These are phyloP conservation scores for Balanococcus diminutus DNA, from an alignment of 2,888 invertebrate species.

Conservation along the genomic window DNA sequence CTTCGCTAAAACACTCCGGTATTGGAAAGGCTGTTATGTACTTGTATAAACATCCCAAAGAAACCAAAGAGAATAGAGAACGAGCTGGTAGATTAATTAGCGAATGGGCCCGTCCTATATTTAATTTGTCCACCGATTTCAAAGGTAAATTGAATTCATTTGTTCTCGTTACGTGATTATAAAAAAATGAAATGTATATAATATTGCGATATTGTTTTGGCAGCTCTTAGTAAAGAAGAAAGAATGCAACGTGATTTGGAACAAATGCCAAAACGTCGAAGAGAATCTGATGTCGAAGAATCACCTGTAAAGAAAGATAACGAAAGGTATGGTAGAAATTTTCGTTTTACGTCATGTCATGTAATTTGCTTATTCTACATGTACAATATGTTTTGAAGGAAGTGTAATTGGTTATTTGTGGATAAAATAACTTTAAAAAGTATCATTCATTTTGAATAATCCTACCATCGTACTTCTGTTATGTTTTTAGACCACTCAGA, in stretches of 20 bases:
- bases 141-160: no score
- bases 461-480: no score
- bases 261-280: slow-evolving; percentile 71
- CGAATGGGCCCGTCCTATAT: slow-evolving; percentile 98
- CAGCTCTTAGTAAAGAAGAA: slow-evolving; percentile 89
- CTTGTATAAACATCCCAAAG: slow-evolving; percentile 97
- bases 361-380: no score
- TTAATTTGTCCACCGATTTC: slow-evolving; percentile 92
- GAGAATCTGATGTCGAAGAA: slow-evolving; percentile 57
- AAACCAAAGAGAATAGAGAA: slow-evolving; percentile 90
- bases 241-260: slow-evolving; percentile 90
- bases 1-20: slow-evolving; percentile 90
- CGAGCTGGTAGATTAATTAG: slow-evolving; percentile 90
- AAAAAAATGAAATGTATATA: background rate
- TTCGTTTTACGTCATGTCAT: no score
- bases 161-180: background rate
- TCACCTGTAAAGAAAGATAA: slow-evolving; percentile 60
- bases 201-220: slow-evolving; percentile 52
- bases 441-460: no score
- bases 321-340: slow-evolving; percentile 71
- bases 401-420: no score
- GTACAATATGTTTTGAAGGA: no score
- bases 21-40: slow-evolving; percentile 99
- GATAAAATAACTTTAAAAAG: no score
- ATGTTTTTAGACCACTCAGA: slow-evolving; percentile 71